Conservation (phyloP, 2,888 invertebrate genomes). For the Pammene aurita region DNA sequence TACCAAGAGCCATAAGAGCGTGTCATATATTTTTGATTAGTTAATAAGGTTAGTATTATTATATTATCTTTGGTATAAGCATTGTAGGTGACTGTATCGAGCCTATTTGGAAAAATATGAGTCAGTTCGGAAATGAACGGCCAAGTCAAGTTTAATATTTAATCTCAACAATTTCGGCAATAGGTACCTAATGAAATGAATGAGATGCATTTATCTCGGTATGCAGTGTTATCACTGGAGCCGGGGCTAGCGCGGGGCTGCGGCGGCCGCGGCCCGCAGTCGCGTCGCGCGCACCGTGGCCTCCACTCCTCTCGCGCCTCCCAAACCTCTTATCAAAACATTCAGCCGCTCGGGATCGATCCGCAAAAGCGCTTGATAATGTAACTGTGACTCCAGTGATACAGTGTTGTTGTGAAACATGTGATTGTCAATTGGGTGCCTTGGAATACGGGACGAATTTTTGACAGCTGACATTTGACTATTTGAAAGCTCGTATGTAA, state of each 20-base stretch:
- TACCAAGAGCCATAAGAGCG: too few species aligned
- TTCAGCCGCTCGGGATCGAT: slow-evolving; percentile 76
- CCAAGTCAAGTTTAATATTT: too few species aligned
- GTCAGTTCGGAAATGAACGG: neutral
- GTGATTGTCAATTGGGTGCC: slow-evolving; percentile 50
- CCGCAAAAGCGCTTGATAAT: slow-evolving; percentile 70
- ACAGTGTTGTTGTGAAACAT: slow-evolving; percentile 52
- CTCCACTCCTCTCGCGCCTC: slow-evolving; percentile 51
- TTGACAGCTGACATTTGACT: slow-evolving; percentile 35
- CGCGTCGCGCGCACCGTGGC: slow-evolving; percentile 71
- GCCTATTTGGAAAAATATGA: neutral
- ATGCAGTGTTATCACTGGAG: slow-evolving; percentile 37
- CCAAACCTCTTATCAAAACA: slow-evolving; percentile 68
- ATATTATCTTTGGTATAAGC: too few species aligned
- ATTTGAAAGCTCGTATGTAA: slow-evolving; percentile 33
- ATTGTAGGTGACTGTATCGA: too few species aligned
- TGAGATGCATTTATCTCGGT: slow-evolving; percentile 40
- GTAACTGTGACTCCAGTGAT: slow-evolving; percentile 68
- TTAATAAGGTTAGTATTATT: too few species aligned
- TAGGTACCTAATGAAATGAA: slow-evolving; percentile 25
- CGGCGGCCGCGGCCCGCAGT: slow-evolving; percentile 53
- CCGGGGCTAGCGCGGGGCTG: slow-evolving; percentile 1
- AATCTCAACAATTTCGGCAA: slow-evolving; percentile 26
- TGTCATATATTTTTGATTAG: too few species aligned
- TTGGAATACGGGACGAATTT: slow-evolving; percentile 36